Evolutionary conservation across 1,140 invertebrate species (phyloP).

Genomic region (Psilanteris sp.): DNA sequence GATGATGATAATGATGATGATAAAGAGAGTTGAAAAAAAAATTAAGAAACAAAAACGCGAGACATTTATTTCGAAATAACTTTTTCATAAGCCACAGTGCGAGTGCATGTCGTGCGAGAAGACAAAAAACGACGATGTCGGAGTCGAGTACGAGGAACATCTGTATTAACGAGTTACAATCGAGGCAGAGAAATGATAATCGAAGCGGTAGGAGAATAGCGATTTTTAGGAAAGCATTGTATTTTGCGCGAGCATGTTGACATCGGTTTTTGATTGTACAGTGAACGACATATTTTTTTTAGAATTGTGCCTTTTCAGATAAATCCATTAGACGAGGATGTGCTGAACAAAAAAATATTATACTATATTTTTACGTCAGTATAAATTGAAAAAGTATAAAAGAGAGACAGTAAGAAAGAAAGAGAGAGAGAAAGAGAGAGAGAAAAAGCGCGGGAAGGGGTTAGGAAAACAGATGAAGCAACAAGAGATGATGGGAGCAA

Average conservation of each 20-base stretch:
- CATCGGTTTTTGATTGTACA: slow-evolving; percentile 77
- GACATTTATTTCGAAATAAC: slow-evolving; percentile 25
- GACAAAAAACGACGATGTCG: slow-evolving; percentile 23
- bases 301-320: slow-evolving; percentile 78
- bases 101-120: slow-evolving; percentile 29
- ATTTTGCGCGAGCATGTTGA: slow-evolving; percentile 74
- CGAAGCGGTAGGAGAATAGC: slow-evolving; percentile 52
- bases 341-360: slow-evolving; percentile 72
- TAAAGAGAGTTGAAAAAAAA: slow-evolving; percentile 28
- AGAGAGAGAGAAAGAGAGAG: no score
- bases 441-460: no score
- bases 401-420: no score
- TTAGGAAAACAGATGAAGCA: no score
- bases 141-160: no score
- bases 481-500: no score
- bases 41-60: neutral
- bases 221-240: slow-evolving; percentile 71
- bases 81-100: slow-evolving; percentile 25
- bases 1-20: slow-evolving; percentile 10
- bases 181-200: slow-evolving; percentile 2
- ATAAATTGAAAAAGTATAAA: no score
- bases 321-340: slow-evolving; percentile 72
- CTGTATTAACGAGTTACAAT: neutral
- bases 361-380: slow-evolving; percentile 76
- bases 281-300: slow-evolving; percentile 75